Evolutionary conservation across 2,113 vertebrate genomes (phyloP).

Genomic region (Peromyscus polionotus): DNA sequence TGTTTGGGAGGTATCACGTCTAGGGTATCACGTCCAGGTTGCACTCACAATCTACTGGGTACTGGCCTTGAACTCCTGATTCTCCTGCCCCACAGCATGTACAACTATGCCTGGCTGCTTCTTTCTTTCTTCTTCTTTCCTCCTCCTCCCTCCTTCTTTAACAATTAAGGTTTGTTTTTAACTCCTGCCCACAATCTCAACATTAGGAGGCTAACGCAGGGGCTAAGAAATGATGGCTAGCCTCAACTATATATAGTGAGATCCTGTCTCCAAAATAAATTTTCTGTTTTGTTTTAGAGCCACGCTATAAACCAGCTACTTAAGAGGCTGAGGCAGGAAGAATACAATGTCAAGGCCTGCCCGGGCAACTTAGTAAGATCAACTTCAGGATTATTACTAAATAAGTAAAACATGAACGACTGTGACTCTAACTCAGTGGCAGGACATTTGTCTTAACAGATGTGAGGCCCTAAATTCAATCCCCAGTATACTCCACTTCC

Average conservation of each 20-base stretch:
- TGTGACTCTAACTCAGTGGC: not conserved
- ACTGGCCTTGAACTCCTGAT: not conserved
- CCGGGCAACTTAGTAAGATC: not conserved
- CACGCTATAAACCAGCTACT: not conserved
- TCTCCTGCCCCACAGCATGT: not conserved
- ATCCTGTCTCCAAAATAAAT: not conserved
- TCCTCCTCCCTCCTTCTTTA: not conserved
- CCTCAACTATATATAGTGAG: not conserved
- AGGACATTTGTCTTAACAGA: not conserved
- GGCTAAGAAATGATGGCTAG: not conserved
- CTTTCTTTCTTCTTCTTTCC: not conserved
- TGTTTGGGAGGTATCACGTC: not conserved
- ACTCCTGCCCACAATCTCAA: not conserved
- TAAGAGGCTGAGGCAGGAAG: not conserved
- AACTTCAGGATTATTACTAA: not conserved
- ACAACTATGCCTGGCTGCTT: not conserved
- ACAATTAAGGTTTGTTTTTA: not conserved
- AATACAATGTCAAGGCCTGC: not conserved
- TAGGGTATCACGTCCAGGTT: not conserved
- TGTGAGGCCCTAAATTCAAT: not conserved
- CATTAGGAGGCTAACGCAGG: not conserved
- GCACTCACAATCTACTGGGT: not conserved
- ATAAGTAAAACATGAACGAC: not conserved
- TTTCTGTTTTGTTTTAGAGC: not conserved
- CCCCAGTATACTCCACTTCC: not conserved